These are phyloP conservation scores for Glyptemys insculpta DNA, from an alignment of 2,797 vertebrate species.

Conservation along the genomic window DNA sequence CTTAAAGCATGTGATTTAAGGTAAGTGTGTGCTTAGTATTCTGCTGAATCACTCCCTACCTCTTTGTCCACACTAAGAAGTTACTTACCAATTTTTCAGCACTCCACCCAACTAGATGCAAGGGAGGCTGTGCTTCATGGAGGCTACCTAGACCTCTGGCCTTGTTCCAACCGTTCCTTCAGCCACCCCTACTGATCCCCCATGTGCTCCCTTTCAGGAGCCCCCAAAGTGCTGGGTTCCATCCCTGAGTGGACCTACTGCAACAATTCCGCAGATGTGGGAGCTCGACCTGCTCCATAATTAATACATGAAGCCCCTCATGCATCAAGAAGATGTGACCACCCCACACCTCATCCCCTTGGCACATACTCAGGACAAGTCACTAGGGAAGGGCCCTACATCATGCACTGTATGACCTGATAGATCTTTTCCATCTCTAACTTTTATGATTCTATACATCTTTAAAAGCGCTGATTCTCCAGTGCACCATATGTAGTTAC, in stretches of 20 bases:
- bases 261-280: neutral
- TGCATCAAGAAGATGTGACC: neutral
- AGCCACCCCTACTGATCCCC: neutral
- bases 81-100: neutral
- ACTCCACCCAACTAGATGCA: accelerated
- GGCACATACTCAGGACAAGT: neutral
- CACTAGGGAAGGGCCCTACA: neutral
- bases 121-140: neutral
- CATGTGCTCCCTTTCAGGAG: neutral
- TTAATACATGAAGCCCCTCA: neutral
- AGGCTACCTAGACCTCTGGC: neutral
- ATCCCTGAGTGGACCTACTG: neutral
- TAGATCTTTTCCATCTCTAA: neutral
- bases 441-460: neutral
- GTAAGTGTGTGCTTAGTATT: neutral
- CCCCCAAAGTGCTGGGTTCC: neutral
- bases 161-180: neutral
- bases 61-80: neutral
- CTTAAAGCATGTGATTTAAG: neutral
- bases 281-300: neutral
- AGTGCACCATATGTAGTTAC: neutral
- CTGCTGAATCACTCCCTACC: neutral
- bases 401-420: neutral
- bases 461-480: neutral
- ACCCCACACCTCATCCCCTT: neutral